These are phyloP conservation scores for Lordiphosa fenestrarum DNA, from an alignment of 2,888 invertebrate genomes.

Conservation along the genomic window DNA sequence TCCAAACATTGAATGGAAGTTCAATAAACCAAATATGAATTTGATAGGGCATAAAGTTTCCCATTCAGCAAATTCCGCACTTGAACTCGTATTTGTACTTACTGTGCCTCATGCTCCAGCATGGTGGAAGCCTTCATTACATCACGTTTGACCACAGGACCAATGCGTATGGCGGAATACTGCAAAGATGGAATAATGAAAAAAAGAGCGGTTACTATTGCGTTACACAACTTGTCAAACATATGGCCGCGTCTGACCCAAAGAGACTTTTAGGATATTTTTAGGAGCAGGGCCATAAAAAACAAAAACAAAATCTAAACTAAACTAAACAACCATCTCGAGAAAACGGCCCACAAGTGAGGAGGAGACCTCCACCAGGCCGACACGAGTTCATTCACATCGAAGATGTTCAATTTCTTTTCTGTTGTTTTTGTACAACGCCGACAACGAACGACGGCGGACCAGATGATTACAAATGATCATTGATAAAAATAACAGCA, in stretches of 20 bases:
- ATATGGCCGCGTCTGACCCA: constrained; percentile 37
- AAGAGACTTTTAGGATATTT: constrained; percentile 37
- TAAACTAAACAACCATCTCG: constrained; percentile 22
- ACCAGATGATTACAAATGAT: constrained; percentile 47
- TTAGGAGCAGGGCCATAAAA: constrained; percentile 30
- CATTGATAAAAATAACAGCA: constrained; percentile 48
- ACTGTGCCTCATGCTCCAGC: constrained; percentile 98
- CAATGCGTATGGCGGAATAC: constrained; percentile 99
- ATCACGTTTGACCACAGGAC: constrained; percentile 99
- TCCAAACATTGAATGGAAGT: constrained; percentile 21
- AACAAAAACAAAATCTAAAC: constrained; percentile 24
- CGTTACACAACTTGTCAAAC: constrained; percentile 18
- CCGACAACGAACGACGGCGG: neutral
- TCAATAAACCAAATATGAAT: constrained; percentile 42
- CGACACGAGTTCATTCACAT: constrained; percentile 43
- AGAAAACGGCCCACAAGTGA: constrained; percentile 15
- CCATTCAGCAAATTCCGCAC: constrained; percentile 33
- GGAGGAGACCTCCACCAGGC: constrained; percentile 15
- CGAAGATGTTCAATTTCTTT: constrained; percentile 47
- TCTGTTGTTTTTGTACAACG: constrained; percentile 29
- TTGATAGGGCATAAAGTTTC: constrained; percentile 27
- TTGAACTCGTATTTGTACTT: constrained; percentile 79
- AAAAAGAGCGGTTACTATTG: neutral
- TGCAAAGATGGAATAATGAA: constrained; percentile 81
- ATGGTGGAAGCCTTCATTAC: constrained; percentile 99